Evolutionary conservation across 2,797 vertebrate species (phyloP).

Genomic region (Babyrousa celebensis): DNA sequence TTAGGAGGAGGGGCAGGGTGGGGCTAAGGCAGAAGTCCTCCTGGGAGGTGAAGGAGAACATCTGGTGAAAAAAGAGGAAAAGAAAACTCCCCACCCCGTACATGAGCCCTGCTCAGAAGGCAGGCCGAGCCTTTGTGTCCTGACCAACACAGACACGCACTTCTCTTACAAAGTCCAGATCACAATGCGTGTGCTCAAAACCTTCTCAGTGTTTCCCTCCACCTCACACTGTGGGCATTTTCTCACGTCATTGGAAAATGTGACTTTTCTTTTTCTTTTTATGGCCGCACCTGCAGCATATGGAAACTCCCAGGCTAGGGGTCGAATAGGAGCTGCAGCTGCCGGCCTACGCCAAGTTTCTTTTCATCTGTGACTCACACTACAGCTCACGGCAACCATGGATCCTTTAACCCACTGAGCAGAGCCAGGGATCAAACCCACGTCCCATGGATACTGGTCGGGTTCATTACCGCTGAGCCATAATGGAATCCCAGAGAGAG

Average conservation of each 20-base stretch:
- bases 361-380: too few species aligned
- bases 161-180: not conserved
- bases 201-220: not conserved
- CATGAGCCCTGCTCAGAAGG: not conserved
- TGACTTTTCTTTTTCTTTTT: not conserved
- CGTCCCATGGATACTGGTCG: too few species aligned
- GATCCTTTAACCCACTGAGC: too few species aligned
- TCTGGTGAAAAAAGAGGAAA: not conserved
- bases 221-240: accelerated
- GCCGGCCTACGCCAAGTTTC: too few species aligned
- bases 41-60: not conserved
- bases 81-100: not conserved
- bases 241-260: not conserved
- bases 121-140: too few species aligned
- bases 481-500: not conserved
- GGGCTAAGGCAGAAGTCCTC: not conserved
- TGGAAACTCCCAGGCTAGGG: too few species aligned
- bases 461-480: too few species aligned
- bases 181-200: accelerated
- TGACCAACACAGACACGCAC: not conserved
- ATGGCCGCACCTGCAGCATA: too few species aligned
- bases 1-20: not conserved
- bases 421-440: too few species aligned
- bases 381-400: too few species aligned
- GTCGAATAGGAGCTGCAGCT: too few species aligned